Evolutionary conservation across 2,797 vertebrate species (phyloP), one percentile per base, ranked within the genome.

Genomic region (Odontamblyopus lacepedii): DNA sequence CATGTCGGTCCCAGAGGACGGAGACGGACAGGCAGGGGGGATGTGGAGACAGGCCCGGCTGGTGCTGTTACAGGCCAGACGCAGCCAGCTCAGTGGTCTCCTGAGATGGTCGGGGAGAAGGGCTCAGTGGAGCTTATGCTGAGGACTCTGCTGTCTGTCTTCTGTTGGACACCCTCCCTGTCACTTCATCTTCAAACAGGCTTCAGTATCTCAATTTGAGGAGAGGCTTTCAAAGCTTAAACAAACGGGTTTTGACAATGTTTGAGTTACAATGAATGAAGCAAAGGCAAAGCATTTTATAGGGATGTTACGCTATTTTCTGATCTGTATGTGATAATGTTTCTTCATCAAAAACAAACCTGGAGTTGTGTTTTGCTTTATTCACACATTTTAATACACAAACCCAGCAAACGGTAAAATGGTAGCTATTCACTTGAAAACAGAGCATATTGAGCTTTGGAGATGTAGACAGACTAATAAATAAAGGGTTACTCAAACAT

Each of bases 1-100:
- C 92, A 89, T 90, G 88, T 89, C 90, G 81, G 78, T 91, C 91
- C 91, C 92, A 55, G 85, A 90, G 91, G 90, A 89, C 78, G 15
- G 76, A 92, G 90, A 83, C 85, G 91, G 87, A 88, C 89, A 92
- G 87, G 87, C 89, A 89, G 88, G 79, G 88, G 88, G 85, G 90
- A 73, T 90, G 86, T 85, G 80, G 88, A 87, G 90, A 73, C 91
- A 85, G 86, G 71, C 87, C 83, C 55, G 86, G 86, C 82, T 86
- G 88, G 74, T 82, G 74, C 85, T 86, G 82, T 75, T 23, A 78
- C 72, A 78, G 88, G 82, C 84, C 81, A 66, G 84, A 86, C 71
- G 70, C 83, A 87, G 82, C 78, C 83, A 90, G 85, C 85, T 83
- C 81, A 83, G 79, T 83, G 87, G 73, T 91, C 91, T 92, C 91